Percentiles rank a stretch among this genome's conserved stretches.
These are phyloP conservation scores for Macroglossus sobrinus DNA, from an alignment of 2,113 vertebrate species.

Conservation along the genomic window DNA sequence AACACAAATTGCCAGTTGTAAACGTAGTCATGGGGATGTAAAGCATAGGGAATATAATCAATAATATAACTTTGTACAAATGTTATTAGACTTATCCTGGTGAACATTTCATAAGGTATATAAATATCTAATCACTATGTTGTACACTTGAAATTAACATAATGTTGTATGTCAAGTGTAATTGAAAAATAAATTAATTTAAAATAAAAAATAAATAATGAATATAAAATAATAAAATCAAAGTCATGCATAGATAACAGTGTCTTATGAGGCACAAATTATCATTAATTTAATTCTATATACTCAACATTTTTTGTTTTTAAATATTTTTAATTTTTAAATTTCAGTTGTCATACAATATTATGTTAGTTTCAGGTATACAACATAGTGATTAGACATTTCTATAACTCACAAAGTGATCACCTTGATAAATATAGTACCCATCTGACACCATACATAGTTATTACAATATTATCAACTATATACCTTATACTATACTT, in stretches of 20 bases:
- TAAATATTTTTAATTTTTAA: no score
- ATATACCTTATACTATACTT: no score
- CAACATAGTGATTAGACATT: no score
- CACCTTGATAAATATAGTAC: no score
- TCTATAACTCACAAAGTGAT: no score
- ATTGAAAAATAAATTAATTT: not conserved
- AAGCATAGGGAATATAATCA: not conserved
- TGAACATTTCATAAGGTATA: not conserved
- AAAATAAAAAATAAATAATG: not conserved
- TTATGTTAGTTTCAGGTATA: no score
- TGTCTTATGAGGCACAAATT: not conserved
- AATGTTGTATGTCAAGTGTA: not conserved
- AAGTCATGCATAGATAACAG: not conserved
- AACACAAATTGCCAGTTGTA: not conserved
- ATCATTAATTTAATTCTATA: not conserved
- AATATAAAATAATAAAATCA: not conserved
- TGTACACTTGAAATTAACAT: not conserved
- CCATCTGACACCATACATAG: no score
- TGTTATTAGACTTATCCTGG: not conserved
- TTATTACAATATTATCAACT: no score
- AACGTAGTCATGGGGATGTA: not conserved
- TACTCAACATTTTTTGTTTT: not conserved
- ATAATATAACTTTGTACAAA: not conserved
- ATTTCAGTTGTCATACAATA: no score
- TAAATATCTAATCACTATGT: not conserved